Percentiles rank a stretch among this genome's conserved stretches.
These are phyloP conservation scores for Centrocercus urophasianus DNA, from an alignment of 2,113 vertebrate species.

Conservation along the genomic window DNA sequence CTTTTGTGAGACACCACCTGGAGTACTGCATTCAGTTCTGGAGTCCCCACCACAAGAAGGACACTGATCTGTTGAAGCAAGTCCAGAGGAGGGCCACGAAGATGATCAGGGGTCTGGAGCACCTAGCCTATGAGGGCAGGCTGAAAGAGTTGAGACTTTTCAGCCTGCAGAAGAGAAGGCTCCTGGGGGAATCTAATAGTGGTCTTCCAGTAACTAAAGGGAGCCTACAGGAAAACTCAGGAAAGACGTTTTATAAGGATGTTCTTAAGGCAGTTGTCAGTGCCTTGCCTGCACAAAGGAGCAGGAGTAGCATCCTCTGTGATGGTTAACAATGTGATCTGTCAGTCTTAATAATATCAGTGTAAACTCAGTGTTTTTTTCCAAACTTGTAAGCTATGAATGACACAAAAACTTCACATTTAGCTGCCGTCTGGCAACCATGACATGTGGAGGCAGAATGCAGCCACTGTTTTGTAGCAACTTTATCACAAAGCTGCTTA, in stretches of 20 bases:
- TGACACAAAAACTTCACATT: background rate
- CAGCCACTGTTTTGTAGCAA: background rate
- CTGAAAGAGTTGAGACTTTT: too few species aligned
- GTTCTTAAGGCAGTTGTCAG: background rate
- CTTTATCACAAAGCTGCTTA: background rate
- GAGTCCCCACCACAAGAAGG: too few species aligned
- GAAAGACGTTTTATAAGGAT: background rate
- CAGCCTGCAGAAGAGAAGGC: too few species aligned
- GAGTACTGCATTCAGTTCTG: too few species aligned
- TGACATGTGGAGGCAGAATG: background rate
- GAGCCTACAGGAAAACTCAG: too few species aligned
- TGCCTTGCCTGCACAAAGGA: background rate
- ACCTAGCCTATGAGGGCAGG: too few species aligned
- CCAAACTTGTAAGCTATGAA: background rate
- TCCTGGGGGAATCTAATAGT: too few species aligned
- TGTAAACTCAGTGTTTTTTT: constrained; percentile 1
- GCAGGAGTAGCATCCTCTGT: background rate
- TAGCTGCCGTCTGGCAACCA: background rate
- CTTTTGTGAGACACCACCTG: too few species aligned
- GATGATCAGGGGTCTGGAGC: too few species aligned
- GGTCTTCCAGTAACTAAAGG: too few species aligned
- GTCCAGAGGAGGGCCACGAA: too few species aligned
- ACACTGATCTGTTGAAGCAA: too few species aligned
- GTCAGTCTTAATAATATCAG: background rate
- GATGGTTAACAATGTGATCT: background rate